Percentiles rank a stretch among this genome's conserved stretches.
phyloP scores from a whole-genome alignment of 2,113 vertebrate genomes.

The Willisornis vidua region DNA sequence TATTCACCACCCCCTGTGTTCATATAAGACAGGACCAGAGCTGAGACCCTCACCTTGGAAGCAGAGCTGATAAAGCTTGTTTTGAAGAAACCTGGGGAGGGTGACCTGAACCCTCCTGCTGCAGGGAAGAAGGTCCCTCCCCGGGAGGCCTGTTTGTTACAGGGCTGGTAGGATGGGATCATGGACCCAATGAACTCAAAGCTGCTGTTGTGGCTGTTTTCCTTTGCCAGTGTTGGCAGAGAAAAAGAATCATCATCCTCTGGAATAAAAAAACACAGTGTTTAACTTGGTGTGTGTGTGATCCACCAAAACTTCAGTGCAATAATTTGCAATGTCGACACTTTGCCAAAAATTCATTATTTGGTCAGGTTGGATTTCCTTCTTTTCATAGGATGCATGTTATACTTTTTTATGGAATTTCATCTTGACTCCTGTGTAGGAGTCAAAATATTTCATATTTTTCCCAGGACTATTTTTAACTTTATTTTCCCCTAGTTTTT shows the following conservation, averaged over 20 bases:
- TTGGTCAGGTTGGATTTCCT: not conserved
- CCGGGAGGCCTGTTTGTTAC: constrained; percentile 78
- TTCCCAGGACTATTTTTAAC: not conserved
- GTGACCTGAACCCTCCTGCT: constrained; percentile 83
- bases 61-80: constrained; percentile 89
- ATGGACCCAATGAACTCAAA: constrained; percentile 94
- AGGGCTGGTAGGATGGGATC: constrained; percentile 94
- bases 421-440: not conserved
- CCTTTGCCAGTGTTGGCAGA: constrained; percentile 82
- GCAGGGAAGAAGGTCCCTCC: constrained; percentile 64
- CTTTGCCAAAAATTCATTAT: not conserved
- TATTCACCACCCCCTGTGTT: not conserved
- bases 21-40: fast-evolving
- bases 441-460: not conserved
- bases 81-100: constrained; percentile 91
- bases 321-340: not conserved
- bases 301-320: not conserved
- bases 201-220: constrained; percentile 96
- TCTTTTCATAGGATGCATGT: not conserved
- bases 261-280: constrained; percentile 18
- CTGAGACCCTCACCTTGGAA: constrained; percentile 84
- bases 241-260: constrained; percentile 91
- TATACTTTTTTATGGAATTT: not conserved
- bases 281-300: not conserved
- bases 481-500: not conserved